phyloP scores from a whole-genome alignment of 2,797 vertebrate species.

The Furcifer pardalis region DNA sequence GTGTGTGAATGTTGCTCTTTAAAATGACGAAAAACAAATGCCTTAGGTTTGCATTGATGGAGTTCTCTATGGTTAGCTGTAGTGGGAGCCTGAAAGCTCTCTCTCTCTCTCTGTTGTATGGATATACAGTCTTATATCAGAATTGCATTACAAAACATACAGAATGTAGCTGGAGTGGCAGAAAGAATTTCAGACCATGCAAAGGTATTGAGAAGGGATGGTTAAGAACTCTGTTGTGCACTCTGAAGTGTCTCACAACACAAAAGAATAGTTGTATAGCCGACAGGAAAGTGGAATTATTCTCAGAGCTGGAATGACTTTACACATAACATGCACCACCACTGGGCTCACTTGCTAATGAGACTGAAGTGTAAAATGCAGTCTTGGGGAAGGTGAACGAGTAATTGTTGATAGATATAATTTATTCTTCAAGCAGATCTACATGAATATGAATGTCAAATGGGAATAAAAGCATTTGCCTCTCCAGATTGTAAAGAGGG shows the following conservation, averaged over 20 bases:
- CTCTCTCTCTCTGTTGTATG: neutral
- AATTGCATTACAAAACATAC: conserved; percentile 27
- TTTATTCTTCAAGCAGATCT: conserved; percentile 22
- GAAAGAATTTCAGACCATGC: conserved; percentile 44
- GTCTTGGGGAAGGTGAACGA: conserved; percentile 32
- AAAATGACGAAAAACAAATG: conserved; percentile 44
- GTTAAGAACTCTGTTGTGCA: conserved; percentile 29
- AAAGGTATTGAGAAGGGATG: conserved; percentile 26
- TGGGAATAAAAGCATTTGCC: neutral
- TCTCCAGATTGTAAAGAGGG: conserved; percentile 16
- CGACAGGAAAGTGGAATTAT: neutral
- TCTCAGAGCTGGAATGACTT: neutral
- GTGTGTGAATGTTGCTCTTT: conserved; percentile 48
- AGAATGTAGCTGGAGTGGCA: conserved; percentile 16
- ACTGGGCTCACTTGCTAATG: conserved; percentile 26
- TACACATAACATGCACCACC: neutral
- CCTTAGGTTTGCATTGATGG: conserved; percentile 34
- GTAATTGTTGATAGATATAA: conserved; percentile 30
- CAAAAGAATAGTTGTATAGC: conserved; percentile 20
- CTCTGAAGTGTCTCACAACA: conserved; percentile 20
- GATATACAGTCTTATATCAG: neutral
- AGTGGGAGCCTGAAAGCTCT: neutral
- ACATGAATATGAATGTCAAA: conserved; percentile 49
- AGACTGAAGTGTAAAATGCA: conserved; percentile 40
- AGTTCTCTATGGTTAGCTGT: too few relatives aligned